Evolutionary conservation across 2,888 invertebrate species (phyloP), one percentile per base, ranked within the genome.

Genomic region (Pycnomerus fuliginosus): DNA sequence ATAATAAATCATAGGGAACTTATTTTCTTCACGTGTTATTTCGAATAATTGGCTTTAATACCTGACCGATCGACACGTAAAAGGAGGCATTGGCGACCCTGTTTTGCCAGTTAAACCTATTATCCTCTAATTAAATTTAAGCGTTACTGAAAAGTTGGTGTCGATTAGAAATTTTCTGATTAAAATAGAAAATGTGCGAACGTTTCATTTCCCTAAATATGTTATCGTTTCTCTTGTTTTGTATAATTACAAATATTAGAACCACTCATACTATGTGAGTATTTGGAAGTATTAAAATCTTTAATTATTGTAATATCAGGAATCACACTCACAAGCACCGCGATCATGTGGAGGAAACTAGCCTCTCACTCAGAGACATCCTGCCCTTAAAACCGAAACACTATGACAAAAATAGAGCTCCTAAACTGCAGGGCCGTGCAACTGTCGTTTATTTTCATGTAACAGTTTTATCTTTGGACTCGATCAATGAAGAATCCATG

Each of bases 401-500:
- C 52, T 92, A 92, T 64, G 92, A 92, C 70, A 92, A 92, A 75
- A 92, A 91, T 74, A 78, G 90, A 48, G 90, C 92, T 0, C 92
- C 92, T 1, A 92, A 91, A 71, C 77, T 85, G 37, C 76, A 87
- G 60, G 90, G 90, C 1, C 88, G 90, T 68, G 88, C 92, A 2
- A 93, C 92, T 1, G 80, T 90, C 29, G 92, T 92, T 23, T 90
- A 91, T 69, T 93, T 92, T 65, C 92, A 92, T 66, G 91, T 92
- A 33, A 92, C 92, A 4, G 92, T 92, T 1, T 75, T 92, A 46
- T 91, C 91, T 31, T 74, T 94, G 56, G 93, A 94, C 74, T 93
- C 93, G n/a, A 93, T 95, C 53, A 92, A 94, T 67, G 95, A 94
- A 70, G 92, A 93, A 71, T 92, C 92, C 27, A 95, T 95, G 94